A percentile compares a stretch with the other conserved stretches of the same genome.
phyloP scores from a whole-genome alignment of 2,797 vertebrate genomes.

The Etheostoma nigrum region DNA sequence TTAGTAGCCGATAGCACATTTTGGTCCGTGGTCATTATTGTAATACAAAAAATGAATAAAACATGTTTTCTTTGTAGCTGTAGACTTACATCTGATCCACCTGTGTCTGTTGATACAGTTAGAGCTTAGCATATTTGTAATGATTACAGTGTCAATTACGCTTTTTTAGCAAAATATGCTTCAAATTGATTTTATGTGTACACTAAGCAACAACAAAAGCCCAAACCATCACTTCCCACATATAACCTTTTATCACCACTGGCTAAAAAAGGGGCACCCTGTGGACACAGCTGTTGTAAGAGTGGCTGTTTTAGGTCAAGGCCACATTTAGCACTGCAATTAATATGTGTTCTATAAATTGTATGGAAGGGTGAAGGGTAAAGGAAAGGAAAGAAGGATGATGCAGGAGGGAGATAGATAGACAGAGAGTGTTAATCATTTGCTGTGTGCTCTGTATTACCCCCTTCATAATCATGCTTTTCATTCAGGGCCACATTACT shows the following conservation, averaged over 20 bases:
- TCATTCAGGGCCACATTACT: conserved; percentile 61
- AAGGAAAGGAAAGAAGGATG: neutral
- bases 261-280: conserved; percentile 24
- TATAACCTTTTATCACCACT: conserved; percentile 11
- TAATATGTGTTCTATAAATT: conserved; percentile 10
- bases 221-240: conserved; percentile 12
- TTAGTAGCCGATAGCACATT: neutral
- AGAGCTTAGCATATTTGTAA: neutral
- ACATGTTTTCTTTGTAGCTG: no score
- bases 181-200: conserved; percentile 21
- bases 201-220: conserved; percentile 55
- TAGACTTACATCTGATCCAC: neutral
- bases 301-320: conserved; percentile 26
- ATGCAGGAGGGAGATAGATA: neutral
- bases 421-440: conserved; percentile 10
- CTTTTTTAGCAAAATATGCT: conserved; percentile 18
- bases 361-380: conserved; percentile 3
- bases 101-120: neutral
- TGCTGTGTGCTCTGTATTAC: conserved; percentile 31
- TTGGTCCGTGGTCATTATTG: no score
- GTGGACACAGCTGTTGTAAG: conserved; percentile 25
- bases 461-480: conserved; percentile 56
- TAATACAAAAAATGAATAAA: no score
- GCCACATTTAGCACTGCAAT: conserved; percentile 11
- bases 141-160: neutral